These are phyloP conservation scores for Allophyes oxyacanthae DNA, from an alignment of 2,888 invertebrate genomes.

Conservation along the genomic window DNA sequence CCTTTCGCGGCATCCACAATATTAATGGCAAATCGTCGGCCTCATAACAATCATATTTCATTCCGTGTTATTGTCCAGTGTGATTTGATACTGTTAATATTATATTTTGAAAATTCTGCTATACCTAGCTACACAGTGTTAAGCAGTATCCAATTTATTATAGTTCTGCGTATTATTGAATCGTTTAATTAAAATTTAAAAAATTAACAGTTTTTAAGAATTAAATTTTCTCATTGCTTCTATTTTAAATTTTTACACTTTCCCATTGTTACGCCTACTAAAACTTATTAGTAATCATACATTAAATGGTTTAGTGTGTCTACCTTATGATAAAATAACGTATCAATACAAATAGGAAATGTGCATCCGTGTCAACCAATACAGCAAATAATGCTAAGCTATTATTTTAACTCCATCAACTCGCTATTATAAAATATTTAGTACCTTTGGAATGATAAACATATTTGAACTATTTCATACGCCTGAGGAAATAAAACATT, in stretches of 20 bases:
- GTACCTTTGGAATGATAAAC: conserved; percentile 44
- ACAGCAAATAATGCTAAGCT: conserved; percentile 1
- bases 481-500: conserved; percentile 26
- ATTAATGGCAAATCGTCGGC: neutral
- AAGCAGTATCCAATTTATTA: neutral
- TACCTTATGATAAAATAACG: conserved; percentile 1
- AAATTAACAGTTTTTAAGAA: neutral
- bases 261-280: conserved; percentile 1
- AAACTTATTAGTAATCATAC: neutral
- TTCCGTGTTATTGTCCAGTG: conserved; percentile 18
- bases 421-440: conserved; percentile 24
- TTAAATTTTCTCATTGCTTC: neutral
- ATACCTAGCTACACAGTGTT: conserved; percentile 1
- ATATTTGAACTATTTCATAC: conserved; percentile 24
- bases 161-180: neutral
- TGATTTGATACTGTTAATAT: neutral
- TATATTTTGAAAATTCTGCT: neutral
- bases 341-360: conserved; percentile 12
- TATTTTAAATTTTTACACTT: conserved; percentile 1
- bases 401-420: conserved; percentile 8
- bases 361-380: conserved; percentile 18
- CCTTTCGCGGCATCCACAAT: too few species aligned
- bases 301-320: conserved; percentile 8
- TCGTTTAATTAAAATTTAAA: too few species aligned
- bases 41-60: neutral